Conservation (phyloP, 2,113 vertebrate genomes). For the Mesocricetus auratus region DNA sequence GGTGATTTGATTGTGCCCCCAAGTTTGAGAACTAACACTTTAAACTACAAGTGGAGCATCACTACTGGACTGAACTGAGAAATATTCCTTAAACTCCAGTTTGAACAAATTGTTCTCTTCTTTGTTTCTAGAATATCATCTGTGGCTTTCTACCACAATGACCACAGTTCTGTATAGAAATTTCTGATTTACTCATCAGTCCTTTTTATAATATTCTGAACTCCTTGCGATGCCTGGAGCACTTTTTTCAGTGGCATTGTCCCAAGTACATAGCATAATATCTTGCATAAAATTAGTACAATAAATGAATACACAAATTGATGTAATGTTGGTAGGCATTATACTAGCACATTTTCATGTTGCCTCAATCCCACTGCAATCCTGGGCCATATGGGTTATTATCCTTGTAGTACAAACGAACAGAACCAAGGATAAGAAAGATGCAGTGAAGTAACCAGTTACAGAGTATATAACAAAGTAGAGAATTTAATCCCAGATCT, state of each 20-base stretch:
- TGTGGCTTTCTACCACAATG: background rate
- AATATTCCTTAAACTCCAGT: background rate
- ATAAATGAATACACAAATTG: constrained; percentile 1
- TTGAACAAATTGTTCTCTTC: constrained; percentile 29
- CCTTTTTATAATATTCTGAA: constrained; percentile 18
- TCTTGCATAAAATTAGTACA: background rate
- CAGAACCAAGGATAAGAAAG: constrained; percentile 32
- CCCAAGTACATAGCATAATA: background rate
- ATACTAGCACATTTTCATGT: constrained; percentile 9
- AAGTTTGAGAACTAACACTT: background rate
- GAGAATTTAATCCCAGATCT: constrained; percentile 29
- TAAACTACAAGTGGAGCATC: constrained; percentile 32
- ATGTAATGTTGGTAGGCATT: background rate
- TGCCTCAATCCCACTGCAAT: background rate
- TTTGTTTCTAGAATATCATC: background rate
- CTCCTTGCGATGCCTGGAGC: background rate
- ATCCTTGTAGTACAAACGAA: constrained; percentile 15
- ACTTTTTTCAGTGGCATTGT: background rate
- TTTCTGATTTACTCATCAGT: background rate
- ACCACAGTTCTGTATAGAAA: constrained; percentile 2
- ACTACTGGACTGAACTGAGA: background rate
- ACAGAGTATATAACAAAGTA: background rate
- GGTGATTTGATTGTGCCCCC: background rate
- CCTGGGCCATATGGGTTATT: background rate
- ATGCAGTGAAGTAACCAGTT: background rate